Base-by-base conservation (phyloP, 2,113 vertebrate genomes). In the Stercorarius parasiticus region DNA sequence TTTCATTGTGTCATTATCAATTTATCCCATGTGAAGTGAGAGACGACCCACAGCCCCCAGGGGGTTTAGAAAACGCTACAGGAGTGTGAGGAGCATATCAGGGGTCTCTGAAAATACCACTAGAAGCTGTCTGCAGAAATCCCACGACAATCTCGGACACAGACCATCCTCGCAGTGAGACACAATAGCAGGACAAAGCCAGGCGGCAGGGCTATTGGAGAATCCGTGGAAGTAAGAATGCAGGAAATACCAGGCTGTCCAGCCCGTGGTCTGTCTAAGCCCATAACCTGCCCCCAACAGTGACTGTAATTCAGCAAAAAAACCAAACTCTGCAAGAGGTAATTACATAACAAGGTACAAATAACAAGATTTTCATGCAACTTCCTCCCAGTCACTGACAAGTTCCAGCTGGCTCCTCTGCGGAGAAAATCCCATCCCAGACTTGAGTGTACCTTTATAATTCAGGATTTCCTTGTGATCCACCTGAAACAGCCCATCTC, bases 311-410 rank as follows among this genome's bases (percentile, higher is more conserved):
- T 93, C 74, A 76, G 82, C 9, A 15, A 67, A 67, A 85, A 42
- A 83, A 0, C 1, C 64, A 58, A 73, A 84, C 84, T 77, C 93
- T 88, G 87, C 74, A 80, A 89, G 93, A 95, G 53, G 84, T 73
- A 90, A 85, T 96, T 97, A 91, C 50, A 49, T 74, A 94, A 97
- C 88, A 93, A 91, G 87, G 78, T 82, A 88, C 81, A 80, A 90
- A 73, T 91, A 96, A 93, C 74, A 79, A 73, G 89, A 96, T 91
- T 95, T 94, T 82, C 87, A 73, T 79, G 62, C 74, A 76, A 66
- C 74, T 95, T 94, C 89, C 94, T 93, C 55, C 38, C 47, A 42
- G 7, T 27, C 29, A 21, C 53, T 19, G 49, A 29, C 67, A 85
- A 78, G 32, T 82, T 73, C 64, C 89, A 95, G 53, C 70, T 43